phyloP scores from a whole-genome alignment of 2,888 invertebrate species.

The Acanthopleura granulata region DNA sequence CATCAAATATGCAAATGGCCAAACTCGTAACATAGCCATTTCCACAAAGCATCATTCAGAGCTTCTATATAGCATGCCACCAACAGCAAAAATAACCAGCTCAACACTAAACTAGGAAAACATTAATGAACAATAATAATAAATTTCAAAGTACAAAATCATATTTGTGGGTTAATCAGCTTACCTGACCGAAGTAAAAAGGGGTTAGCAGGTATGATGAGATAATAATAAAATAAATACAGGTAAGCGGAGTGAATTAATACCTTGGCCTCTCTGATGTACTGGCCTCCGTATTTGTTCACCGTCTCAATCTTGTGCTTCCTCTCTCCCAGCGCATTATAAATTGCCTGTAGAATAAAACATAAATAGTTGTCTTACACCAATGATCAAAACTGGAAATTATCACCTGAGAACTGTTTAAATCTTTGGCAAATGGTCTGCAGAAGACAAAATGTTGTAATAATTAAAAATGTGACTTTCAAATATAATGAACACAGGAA shows the following conservation, averaged over 20 bases:
- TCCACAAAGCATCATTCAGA: no score
- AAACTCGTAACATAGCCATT: no score
- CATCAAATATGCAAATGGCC: no score
- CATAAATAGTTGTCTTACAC: not conserved
- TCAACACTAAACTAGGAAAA: not conserved
- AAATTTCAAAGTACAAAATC: not conserved
- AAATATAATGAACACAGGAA: no score
- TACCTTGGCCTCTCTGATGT: slow-evolving; percentile 98
- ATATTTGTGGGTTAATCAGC: not conserved
- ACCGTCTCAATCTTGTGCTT: slow-evolving; percentile 95
- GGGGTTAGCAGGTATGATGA: no score
- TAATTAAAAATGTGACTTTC: no score
- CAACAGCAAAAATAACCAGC: slow-evolving; percentile 19
- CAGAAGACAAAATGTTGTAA: no score
- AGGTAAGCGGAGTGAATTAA: not conserved
- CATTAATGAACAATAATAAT: not conserved
- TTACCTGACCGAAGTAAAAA: not conserved
- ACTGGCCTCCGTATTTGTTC: slow-evolving; percentile 94
- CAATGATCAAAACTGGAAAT: no score
- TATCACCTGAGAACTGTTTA: no score
- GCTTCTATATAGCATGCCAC: slow-evolving; percentile 15
- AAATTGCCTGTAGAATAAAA: slow-evolving; percentile 80
- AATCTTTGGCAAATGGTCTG: no score
- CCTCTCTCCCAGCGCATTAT: slow-evolving; percentile 92
- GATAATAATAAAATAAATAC: no score